These are phyloP conservation scores for Periophthalmodon schlosseri DNA, from an alignment of 2,113 vertebrate species.

Conservation along the genomic window DNA sequence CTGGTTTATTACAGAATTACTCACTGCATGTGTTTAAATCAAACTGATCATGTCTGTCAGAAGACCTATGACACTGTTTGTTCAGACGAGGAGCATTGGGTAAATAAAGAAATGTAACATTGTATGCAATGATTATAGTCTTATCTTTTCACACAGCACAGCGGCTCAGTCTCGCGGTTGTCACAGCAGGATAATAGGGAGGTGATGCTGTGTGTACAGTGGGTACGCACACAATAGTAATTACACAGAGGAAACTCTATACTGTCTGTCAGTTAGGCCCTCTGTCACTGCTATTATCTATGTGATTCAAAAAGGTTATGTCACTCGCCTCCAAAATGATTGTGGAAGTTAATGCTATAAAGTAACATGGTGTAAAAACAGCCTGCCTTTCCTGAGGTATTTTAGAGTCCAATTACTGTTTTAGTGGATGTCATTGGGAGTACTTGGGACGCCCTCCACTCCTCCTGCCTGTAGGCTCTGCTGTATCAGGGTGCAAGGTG, in stretches of 20 bases:
- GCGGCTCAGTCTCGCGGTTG: conserved; percentile 32
- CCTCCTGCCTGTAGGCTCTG: conserved; percentile 44
- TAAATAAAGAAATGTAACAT: conserved; percentile 50
- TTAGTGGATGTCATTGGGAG: conserved; percentile 44
- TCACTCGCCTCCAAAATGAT: conserved; percentile 18
- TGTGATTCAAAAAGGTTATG: conserved; percentile 7
- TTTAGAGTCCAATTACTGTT: conserved; percentile 52
- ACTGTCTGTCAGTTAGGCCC: conserved; percentile 47
- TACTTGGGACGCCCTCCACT: conserved; percentile 45
- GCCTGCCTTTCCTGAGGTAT: conserved; percentile 37
- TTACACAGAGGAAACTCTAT: conserved; percentile 45
- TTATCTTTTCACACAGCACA: conserved; percentile 32
- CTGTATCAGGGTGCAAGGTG: conserved; percentile 31
- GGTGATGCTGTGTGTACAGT: conserved; percentile 32
- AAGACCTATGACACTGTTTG: conserved; percentile 19
- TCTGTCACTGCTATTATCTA: conserved; percentile 47
- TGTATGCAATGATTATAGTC: conserved; percentile 31
- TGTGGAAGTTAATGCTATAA: conserved; percentile 27
- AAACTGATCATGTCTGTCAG: conserved; percentile 29
- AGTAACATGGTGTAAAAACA: conserved; percentile 33
- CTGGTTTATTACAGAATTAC: conserved; percentile 11
- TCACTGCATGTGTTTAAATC: conserved; percentile 15
- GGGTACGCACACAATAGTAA: conserved; percentile 44
- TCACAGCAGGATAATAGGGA: conserved; percentile 35
- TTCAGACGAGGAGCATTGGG: conserved; percentile 23